Evolutionary conservation across 2,888 invertebrate species (phyloP).

Genomic region (Busseola fusca): DNA sequence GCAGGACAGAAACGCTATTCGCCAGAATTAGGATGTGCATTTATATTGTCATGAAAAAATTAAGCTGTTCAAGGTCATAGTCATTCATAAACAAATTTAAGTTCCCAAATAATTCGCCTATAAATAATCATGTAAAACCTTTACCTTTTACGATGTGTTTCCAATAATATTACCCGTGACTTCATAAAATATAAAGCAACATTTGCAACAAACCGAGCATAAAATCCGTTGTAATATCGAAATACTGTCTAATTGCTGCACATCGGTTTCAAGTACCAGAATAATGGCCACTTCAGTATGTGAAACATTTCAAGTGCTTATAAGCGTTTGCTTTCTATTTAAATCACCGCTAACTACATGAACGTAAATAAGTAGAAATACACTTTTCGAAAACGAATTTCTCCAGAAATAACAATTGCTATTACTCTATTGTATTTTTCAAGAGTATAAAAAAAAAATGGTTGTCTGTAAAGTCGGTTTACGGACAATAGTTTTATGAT

Average conservation of each 20-base stretch:
- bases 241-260: conserved; percentile 18
- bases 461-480: too few species aligned
- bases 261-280: conserved; percentile 9
- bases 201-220: background rate
- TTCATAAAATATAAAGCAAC: background rate
- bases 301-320: conserved; percentile 17
- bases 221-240: conserved; percentile 2
- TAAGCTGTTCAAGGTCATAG: too few species aligned
- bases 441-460: too few species aligned
- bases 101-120: too few species aligned
- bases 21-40: too few species aligned
- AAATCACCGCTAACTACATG: conserved; percentile 10
- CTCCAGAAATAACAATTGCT: background rate
- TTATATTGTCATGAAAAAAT: background rate
- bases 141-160: background rate
- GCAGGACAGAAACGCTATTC: background rate
- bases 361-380: background rate
- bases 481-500: too few species aligned
- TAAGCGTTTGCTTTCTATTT: conserved; percentile 1
- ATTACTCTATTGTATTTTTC: too few species aligned
- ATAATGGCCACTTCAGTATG: conserved; percentile 22
- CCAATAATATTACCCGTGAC: background rate
- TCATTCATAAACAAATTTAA: too few species aligned
- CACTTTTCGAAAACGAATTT: background rate
- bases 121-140: background rate